These are phyloP conservation scores for Berghia stephanieae DNA, from an alignment of 1,140 invertebrate genomes.

Conservation along the genomic window DNA sequence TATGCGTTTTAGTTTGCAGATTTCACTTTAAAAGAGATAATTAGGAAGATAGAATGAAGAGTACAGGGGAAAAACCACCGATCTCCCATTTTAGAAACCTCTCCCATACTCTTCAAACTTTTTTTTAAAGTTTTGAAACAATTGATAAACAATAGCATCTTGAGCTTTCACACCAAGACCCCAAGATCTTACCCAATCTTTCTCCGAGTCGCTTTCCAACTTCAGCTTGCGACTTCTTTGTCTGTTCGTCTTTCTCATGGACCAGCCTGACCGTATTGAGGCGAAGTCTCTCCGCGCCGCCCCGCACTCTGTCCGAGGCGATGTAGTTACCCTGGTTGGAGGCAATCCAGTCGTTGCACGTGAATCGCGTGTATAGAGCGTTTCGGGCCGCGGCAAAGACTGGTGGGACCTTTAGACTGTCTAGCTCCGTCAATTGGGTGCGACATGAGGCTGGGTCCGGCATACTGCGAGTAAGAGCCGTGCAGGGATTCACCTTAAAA, in stretches of 20 bases:
- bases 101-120: too few relatives aligned
- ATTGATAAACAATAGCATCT: too few relatives aligned
- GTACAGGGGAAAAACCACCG: too few relatives aligned
- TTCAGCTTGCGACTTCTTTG: slow-evolving; percentile 64
- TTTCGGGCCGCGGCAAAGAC: slow-evolving; percentile 67
- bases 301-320: slow-evolving; percentile 76
- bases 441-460: slow-evolving; percentile 57
- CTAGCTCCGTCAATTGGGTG: slow-evolving; percentile 62
- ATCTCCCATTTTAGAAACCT: too few relatives aligned
- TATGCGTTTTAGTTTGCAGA: too few relatives aligned
- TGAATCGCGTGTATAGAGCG: slow-evolving; percentile 69
- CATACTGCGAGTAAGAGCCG: slow-evolving; percentile 53
- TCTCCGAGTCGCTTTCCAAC: slow-evolving; percentile 75
- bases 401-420: slow-evolving; percentile 65
- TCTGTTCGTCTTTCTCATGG: slow-evolving; percentile 67
- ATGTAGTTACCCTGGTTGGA: slow-evolving; percentile 86
- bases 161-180: too few relatives aligned
- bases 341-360: slow-evolving; percentile 89
- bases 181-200: slow-evolving; percentile 73
- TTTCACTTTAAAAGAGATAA: too few relatives aligned
- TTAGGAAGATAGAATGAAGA: too few relatives aligned
- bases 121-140: too few relatives aligned
- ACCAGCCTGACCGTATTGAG: slow-evolving; percentile 63
- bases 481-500: slow-evolving; percentile 57
- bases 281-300: slow-evolving; percentile 63